Conservation (phyloP, 2,113 vertebrate genomes). For the Melanerpes formicivorus region DNA sequence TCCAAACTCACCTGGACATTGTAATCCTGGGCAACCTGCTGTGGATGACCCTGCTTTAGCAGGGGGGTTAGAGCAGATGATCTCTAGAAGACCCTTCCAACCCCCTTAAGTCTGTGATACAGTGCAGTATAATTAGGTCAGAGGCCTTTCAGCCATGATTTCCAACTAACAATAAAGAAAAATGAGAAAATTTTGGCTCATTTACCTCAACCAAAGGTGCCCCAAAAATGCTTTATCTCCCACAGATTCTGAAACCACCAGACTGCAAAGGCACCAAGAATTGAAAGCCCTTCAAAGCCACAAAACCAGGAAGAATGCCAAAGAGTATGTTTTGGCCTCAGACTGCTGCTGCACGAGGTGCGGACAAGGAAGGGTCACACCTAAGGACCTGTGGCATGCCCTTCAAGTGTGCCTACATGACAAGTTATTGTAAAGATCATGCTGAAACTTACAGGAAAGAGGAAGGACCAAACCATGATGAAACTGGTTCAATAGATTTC, state of each 20-base stretch:
- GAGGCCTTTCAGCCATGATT: not conserved
- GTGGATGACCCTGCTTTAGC: no score
- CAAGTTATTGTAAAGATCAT: not conserved
- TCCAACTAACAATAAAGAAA: not conserved
- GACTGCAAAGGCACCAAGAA: not conserved
- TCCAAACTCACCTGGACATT: no score
- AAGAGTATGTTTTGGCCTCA: not conserved
- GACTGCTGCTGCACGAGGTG: not conserved
- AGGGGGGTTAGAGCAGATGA: no score
- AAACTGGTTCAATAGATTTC: constrained; percentile 88
- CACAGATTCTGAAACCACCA: not conserved
- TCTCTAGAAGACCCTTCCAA: no score
- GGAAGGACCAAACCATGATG: constrained; percentile 92
- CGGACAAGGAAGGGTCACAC: not conserved
- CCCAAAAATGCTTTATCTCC: not conserved
- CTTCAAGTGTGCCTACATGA: accelerated
- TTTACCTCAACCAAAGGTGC: not conserved
- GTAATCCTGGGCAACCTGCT: no score
- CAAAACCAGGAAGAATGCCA: not conserved
- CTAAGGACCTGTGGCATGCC: not conserved
- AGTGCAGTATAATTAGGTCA: no score
- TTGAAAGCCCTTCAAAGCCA: not conserved
- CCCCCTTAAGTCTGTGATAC: no score
- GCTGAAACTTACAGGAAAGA: constrained; percentile 88
- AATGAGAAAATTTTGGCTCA: accelerated